These are phyloP conservation scores for Oreochromis aureus DNA, from an alignment of 2,113 vertebrate species.

Conservation along the genomic window DNA sequence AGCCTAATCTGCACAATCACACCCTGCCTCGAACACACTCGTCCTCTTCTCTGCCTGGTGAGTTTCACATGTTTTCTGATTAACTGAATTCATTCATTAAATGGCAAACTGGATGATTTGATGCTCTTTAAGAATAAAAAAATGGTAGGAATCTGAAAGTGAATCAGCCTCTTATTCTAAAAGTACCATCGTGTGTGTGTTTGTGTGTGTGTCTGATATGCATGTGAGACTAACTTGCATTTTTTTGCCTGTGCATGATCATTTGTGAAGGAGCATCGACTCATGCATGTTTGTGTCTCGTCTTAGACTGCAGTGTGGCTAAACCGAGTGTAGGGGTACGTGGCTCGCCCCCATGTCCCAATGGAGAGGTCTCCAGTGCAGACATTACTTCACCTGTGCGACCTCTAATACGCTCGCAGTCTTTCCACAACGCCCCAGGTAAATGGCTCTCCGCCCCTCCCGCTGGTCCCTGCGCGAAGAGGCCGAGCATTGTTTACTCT, in stretches of 20 bases:
- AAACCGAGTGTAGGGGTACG: constrained; percentile 53
- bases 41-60: constrained; percentile 80
- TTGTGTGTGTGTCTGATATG: background rate
- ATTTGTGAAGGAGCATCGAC: background rate
- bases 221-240: background rate
- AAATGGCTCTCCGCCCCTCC: constrained; percentile 17
- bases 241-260: background rate
- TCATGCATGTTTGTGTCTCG: constrained; percentile 50
- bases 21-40: constrained; percentile 72
- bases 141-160: background rate
- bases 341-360: constrained; percentile 8
- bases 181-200: background rate
- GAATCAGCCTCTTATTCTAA: background rate
- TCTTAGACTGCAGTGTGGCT: constrained; percentile 69
- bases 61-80: background rate
- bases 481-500: constrained; percentile 51
- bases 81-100: background rate
- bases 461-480: constrained; percentile 9
- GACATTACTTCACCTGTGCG: constrained; percentile 59
- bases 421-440: constrained; percentile 70
- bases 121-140: background rate
- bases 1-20: constrained; percentile 79
- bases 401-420: constrained; percentile 60
- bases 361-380: constrained; percentile 40
- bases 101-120: background rate